Percentiles rank a stretch among this genome's conserved stretches.
These are phyloP conservation scores for Ochropleura leucogaster DNA, from an alignment of 2,888 invertebrate genomes.

Conservation along the genomic window DNA sequence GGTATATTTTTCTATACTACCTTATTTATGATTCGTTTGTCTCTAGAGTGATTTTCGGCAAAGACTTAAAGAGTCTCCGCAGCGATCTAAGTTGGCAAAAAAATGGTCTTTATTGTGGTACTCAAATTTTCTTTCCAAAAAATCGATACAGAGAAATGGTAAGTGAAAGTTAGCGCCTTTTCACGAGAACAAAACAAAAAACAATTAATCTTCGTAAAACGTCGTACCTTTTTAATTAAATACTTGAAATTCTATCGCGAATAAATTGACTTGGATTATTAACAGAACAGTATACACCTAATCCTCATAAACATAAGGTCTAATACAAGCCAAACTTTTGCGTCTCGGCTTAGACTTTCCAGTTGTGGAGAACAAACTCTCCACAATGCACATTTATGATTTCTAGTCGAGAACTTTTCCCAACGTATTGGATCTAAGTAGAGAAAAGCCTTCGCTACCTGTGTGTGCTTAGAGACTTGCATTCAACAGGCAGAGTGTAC, in stretches of 20 bases:
- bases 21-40: not conserved
- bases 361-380: not conserved
- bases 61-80: not conserved
- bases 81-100: not conserved
- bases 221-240: constrained; percentile 32
- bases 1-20: not conserved
- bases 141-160: not conserved
- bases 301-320: not conserved
- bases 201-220: constrained; percentile 32
- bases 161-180: not conserved
- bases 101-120: no score
- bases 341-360: not conserved
- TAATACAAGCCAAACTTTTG: not conserved
- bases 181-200: not conserved
- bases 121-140: not conserved
- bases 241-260: constrained; percentile 14
- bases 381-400: not conserved
- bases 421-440: not conserved
- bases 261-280: constrained; percentile 35
- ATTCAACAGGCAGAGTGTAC: not conserved
- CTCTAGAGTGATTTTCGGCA: not conserved
- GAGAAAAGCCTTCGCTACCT: not conserved
- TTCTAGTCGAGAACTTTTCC: constrained; percentile 11
- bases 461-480: not conserved
- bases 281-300: not conserved